Evolutionary conservation across 2,797 vertebrate species (phyloP).

Genomic region (Heliangelus exortis): DNA sequence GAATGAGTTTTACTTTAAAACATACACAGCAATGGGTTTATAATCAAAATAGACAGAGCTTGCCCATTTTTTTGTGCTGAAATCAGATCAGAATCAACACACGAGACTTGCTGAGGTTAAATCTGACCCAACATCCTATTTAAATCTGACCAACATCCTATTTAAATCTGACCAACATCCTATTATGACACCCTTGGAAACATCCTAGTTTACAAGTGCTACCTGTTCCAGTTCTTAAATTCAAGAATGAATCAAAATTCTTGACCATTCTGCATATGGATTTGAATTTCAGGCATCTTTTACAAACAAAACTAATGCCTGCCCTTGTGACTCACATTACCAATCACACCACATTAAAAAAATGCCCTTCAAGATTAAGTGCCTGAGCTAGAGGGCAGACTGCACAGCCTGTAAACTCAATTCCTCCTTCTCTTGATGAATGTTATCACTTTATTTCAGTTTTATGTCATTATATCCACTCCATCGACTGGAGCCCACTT

Average conservation of each 20-base stretch:
- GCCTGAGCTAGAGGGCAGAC: conserved; percentile 3
- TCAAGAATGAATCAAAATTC: neutral
- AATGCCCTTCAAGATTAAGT: conserved; percentile 20
- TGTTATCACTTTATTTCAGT: conserved; percentile 33
- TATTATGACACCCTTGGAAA: too few relatives aligned
- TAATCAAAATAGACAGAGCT: neutral
- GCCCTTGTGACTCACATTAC: neutral
- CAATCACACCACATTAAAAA: conserved; percentile 32
- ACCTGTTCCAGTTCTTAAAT: neutral
- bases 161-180: too few relatives aligned
- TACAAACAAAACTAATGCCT: conserved; percentile 1
- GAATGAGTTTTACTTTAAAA: neutral
- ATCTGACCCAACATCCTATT: neutral
- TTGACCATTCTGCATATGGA: neutral
- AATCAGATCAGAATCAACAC: neutral
- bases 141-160: too few relatives aligned
- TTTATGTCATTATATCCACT: conserved; percentile 21
- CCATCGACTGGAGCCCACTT: conserved; percentile 1
- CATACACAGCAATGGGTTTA: neutral
- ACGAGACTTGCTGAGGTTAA: neutral
- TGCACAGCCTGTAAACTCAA: neutral
- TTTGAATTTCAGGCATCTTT: conserved; percentile 2
- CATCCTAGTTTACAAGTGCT: neutral
- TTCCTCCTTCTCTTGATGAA: conserved; percentile 38
- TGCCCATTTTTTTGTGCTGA: neutral